These are phyloP conservation scores for Acholoe squamosa DNA, from an alignment of 2,888 invertebrate genomes.

Conservation along the genomic window DNA sequence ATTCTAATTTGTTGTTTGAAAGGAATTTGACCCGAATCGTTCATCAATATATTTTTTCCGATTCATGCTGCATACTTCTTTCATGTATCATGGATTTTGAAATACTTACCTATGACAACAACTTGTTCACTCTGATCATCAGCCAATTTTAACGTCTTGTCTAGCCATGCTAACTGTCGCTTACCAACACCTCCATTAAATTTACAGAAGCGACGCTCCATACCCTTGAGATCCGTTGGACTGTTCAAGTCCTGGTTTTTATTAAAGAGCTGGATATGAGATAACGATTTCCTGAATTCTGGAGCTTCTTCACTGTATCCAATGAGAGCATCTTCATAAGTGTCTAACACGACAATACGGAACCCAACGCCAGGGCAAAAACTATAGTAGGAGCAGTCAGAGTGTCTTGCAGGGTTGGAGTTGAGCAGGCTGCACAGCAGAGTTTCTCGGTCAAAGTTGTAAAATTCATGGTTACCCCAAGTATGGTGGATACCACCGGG, in stretches of 20 bases:
- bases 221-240: slow-evolving; percentile 75
- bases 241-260: slow-evolving; percentile 78
- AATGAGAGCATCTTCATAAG: slow-evolving; percentile 81
- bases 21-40: neutral
- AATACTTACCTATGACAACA: slow-evolving; percentile 72
- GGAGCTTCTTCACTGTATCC: slow-evolving; percentile 73
- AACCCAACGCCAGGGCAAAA: slow-evolving; percentile 75
- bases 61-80: neutral
- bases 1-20: neutral
- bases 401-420: slow-evolving; percentile 1
- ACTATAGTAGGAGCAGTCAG: slow-evolving; percentile 77
- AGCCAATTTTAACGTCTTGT: slow-evolving; percentile 76
- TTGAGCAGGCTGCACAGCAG: slow-evolving; percentile 70
- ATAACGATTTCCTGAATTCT: slow-evolving; percentile 74
- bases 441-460: slow-evolving; percentile 80
- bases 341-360: slow-evolving; percentile 80
- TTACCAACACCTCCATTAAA: slow-evolving; percentile 82
- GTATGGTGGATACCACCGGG: slow-evolving; percentile 76
- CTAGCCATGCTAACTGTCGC: slow-evolving; percentile 82
- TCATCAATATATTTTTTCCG: neutral
- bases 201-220: slow-evolving; percentile 76
- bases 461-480: slow-evolving; percentile 83
- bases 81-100: neutral
- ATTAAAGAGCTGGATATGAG: slow-evolving; percentile 75
- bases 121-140: slow-evolving; percentile 78